Conservation (phyloP, 2,888 invertebrate genomes). For the Xanthia togata region DNA sequence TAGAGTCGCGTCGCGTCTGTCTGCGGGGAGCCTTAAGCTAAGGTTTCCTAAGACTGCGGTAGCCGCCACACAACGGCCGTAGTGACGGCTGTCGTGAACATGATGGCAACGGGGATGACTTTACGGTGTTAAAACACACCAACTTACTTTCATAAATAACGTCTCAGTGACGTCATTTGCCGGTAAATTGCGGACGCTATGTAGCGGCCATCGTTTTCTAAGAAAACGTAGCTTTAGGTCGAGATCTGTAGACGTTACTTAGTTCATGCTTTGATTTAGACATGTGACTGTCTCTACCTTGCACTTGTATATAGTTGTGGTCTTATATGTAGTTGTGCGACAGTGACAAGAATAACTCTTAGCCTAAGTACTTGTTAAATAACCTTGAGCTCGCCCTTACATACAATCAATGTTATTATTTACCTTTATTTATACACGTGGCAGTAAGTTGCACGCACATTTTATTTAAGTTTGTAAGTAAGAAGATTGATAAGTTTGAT, state of each 20-base stretch:
- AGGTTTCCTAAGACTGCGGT: no score
- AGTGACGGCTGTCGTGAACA: neutral
- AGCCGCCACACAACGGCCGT: neutral
- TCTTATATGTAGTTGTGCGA: neutral
- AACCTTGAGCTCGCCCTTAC: no score
- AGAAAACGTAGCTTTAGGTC: neutral
- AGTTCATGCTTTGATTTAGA: no score
- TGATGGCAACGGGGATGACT: neutral
- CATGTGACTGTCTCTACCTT: neutral
- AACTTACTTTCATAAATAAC: neutral
- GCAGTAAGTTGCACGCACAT: neutral
- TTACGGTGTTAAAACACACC: neutral
- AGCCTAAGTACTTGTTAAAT: no score
- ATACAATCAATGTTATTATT: neutral
- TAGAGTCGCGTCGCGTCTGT: no score
- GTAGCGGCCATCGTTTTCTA: neutral
- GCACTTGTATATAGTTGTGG: no score
- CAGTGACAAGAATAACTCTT: neutral
- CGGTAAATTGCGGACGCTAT: neutral
- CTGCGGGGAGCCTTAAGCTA: no score
- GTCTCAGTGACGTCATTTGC: neutral
- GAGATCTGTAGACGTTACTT: neutral
- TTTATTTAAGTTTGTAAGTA: neutral
- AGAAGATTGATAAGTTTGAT: no score
- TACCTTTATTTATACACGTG: neutral